phyloP scores from a whole-genome alignment of 1,140 invertebrate species.

The Drosophila leontia region DNA sequence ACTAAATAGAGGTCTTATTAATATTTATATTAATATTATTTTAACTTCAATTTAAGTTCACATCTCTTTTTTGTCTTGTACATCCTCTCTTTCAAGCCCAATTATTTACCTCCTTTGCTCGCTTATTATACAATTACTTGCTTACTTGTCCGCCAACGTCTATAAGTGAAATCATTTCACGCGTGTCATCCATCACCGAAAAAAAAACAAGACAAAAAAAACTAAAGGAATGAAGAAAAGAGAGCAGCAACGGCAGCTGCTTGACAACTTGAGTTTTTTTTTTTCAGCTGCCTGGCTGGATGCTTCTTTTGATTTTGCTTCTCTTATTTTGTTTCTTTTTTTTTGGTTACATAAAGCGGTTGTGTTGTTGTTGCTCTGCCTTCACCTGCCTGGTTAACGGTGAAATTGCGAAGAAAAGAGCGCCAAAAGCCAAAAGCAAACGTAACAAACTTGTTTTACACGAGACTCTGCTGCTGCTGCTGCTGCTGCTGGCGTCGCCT shows the following conservation, averaged over 20 bases:
- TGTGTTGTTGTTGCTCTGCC: conserved; percentile 24
- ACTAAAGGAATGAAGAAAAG: conserved; percentile 5
- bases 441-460: conserved; percentile 84
- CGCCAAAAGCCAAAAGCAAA: conserved; percentile 49
- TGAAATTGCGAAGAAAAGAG: conserved; percentile 80
- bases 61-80: too few relatives aligned
- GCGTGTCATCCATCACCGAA: conserved; percentile 64
- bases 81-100: not conserved
- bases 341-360: conserved; percentile 71
- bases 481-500: conserved; percentile 44
- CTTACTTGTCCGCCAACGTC: conserved; percentile 12
- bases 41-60: not conserved
- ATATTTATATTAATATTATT: too few relatives aligned
- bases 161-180: conserved; percentile 75
- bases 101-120: conserved; percentile 4
- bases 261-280: conserved; percentile 31
- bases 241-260: conserved; percentile 36
- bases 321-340: conserved; percentile 1
- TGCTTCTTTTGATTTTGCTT: conserved; percentile 22
- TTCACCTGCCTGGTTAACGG: conserved; percentile 79
- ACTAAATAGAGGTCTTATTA: not conserved
- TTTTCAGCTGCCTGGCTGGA: not conserved
- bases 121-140: conserved; percentile 62
- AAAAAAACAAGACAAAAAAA: conserved; percentile 1
- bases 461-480: conserved; percentile 14